phyloP scores from a whole-genome alignment of 2,888 invertebrate species.

The Apeira syringaria region DNA sequence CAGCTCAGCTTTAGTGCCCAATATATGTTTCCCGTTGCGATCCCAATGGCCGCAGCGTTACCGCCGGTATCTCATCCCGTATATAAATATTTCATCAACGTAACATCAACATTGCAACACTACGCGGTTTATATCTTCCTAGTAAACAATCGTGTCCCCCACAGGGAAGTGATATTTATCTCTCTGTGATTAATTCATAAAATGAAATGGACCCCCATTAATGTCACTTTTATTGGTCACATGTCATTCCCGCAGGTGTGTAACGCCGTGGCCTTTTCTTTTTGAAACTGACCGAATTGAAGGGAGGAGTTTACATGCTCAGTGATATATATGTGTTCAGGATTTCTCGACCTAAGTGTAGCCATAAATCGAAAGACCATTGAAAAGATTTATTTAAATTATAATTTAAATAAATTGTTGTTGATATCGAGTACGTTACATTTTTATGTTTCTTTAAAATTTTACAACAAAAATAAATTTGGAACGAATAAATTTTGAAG shows the following conservation, averaged over 20 bases:
- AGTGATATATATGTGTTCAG: conserved; percentile 5
- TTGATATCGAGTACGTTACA: too few species aligned
- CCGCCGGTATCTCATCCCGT: too few species aligned
- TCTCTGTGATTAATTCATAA: conserved; percentile 52
- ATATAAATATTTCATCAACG: too few species aligned
- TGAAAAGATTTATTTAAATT: too few species aligned
- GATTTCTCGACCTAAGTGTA: neutral
- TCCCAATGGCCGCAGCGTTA: too few species aligned
- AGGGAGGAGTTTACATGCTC: conserved; percentile 15
- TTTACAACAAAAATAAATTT: too few species aligned
- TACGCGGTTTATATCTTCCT: conserved; percentile 1
- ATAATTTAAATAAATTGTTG: too few species aligned
- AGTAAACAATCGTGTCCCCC: conserved; percentile 17
- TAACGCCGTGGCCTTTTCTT: conserved; percentile 34
- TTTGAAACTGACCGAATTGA: conserved; percentile 16
- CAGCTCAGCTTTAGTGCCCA: too few species aligned
- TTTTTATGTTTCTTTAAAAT: too few species aligned
- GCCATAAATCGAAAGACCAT: neutral
- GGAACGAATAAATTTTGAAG: too few species aligned
- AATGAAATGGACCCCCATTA: conserved; percentile 50
- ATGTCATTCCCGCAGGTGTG: conserved; percentile 54
- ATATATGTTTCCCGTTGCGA: too few species aligned
- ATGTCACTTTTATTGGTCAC: conserved; percentile 61
- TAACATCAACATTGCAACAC: too few species aligned
- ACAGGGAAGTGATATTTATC: conserved; percentile 38